Evolutionary conservation across 2,113 vertebrate species (phyloP).

Genomic region (Sclerurus mexicanus): DNA sequence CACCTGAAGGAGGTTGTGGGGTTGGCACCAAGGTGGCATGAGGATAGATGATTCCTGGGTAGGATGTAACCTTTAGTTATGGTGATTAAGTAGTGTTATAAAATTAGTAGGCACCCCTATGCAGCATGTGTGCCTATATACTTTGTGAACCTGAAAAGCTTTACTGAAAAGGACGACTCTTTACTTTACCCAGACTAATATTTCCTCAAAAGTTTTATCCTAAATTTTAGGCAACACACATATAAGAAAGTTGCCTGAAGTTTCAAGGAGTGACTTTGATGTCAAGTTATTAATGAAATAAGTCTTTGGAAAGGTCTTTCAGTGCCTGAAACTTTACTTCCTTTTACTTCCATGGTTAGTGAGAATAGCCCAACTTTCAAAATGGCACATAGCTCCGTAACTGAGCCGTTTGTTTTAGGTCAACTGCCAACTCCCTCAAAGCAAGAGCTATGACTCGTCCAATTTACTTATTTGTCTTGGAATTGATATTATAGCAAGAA

Average conservation of each 20-base stretch:
- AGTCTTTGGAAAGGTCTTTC: background rate
- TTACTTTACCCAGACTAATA: too few relatives aligned
- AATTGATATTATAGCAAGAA: background rate
- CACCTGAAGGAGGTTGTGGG: too few relatives aligned
- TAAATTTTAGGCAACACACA: too few relatives aligned
- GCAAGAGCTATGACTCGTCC: background rate
- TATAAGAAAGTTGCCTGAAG: background rate
- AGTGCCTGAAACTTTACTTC: background rate
- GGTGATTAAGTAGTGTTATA: too few relatives aligned
- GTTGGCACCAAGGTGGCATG: too few relatives aligned
- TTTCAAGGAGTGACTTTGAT: background rate
- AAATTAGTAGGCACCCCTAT: too few relatives aligned
- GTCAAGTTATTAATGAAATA: background rate
- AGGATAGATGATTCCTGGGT: too few relatives aligned
- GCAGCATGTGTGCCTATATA: too few relatives aligned
- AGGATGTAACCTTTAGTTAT: too few relatives aligned
- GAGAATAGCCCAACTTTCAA: background rate
- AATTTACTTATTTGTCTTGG: background rate
- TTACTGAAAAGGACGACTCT: too few relatives aligned
- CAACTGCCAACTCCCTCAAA: background rate
- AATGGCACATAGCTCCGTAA: fast-evolving
- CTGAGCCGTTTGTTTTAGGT: background rate
- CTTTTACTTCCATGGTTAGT: background rate
- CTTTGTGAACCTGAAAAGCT: too few relatives aligned
- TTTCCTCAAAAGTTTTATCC: too few relatives aligned